Evolutionary conservation across 2,888 invertebrate species (phyloP), one percentile per base, ranked within the genome.

Genomic region (Lissonota sp.): DNA sequence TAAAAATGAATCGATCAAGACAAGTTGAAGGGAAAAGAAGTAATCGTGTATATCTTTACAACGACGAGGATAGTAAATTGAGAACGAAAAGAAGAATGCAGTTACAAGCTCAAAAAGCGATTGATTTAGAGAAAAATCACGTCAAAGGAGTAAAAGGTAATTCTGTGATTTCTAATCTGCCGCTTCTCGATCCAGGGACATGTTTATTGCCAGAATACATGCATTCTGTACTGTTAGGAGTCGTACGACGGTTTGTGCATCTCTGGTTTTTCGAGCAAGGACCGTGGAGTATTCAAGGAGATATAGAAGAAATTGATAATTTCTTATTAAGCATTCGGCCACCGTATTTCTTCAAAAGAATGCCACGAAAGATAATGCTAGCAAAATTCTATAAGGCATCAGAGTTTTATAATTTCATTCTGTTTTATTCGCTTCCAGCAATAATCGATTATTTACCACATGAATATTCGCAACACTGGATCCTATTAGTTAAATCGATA

Each of bases 351-450:
- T 82, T 84, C 53, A 57, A 57, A 57, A 39, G 84, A 74, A 12
- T 81, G 44, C 84, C 83, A 53, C 51, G 79, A 62, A 8, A 4
- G 5, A 6, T 81, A 12, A 71, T 44, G 5, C 53, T 62, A n/a
- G 14, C 14, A 10, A 16, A 57, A 60, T 83, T 75, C 26, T 82
- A 80, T 53, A 86, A 86, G 64, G 86, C 85, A 37, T 84, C 83
- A 0, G 86, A 87, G 46, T 83, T 67, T 62, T 83, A 83, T 63
- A 66, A 82, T 58, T 83, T 67, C 26, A 55, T 86, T 12, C 44
- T 86, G 16, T 86, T 82, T 82, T 86, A 83, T 79, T 85, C 84
- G n/a, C 58, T 86, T 8, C 83, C 84, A 72, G 6, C 60, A 1
- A 53, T 86, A 14, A 58, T 55, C 7, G 39, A 80, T 63, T 77